Evolutionary conservation across 2,113 vertebrate genomes (phyloP), one percentile per base, ranked within the genome.

Genomic region (Hystrix cristata): DNA sequence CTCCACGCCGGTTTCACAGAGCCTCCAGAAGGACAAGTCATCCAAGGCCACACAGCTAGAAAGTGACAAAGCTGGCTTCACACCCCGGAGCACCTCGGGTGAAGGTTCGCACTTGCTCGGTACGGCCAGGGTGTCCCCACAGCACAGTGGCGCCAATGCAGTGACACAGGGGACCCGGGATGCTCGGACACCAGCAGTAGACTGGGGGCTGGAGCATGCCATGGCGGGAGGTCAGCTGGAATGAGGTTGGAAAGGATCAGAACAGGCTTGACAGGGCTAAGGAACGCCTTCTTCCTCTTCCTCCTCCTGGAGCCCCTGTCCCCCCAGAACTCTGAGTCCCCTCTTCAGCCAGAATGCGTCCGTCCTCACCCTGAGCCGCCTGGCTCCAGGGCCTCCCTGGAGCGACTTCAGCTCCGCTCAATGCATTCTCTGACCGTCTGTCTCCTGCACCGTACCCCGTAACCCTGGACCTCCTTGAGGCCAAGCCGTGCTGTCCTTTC

Each of bases 71-170:
- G n/a, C 51, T 71, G 71, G 65, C 15, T 57, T 85, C 0, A 1
- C 10, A 6, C 72, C 43, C 38, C 4, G 11, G 43, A 53, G n/a
- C 4, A 0, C 21, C 38, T 51, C 23, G 0, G 9, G 0, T 16
- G 18, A 25, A 53, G 55, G 21, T 10, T 55, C 60, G 0, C 38
- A n/a, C 43, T 81, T 0, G 0, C 3, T 7, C 7, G 15, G 5
- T 46, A 0, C 0, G 25, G 13, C 12, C 34, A 0, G 7, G 15
- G 72, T 25, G 43, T 9, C 59, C n/a, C 27, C 76, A 0, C 0
- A 6, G n/a, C 34, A 12, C 7, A n/a, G 11, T 13, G 11, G 55
- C 34, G 23, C 43, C 46, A 1, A n/a, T 0, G 9, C 14, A 2
- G 25, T 0, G 0, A 10, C 76, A 51, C 0, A 19, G 80, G 53